These are phyloP conservation scores for Lacanobia wlatinum DNA, from an alignment of 2,888 invertebrate genomes.

Conservation along the genomic window DNA sequence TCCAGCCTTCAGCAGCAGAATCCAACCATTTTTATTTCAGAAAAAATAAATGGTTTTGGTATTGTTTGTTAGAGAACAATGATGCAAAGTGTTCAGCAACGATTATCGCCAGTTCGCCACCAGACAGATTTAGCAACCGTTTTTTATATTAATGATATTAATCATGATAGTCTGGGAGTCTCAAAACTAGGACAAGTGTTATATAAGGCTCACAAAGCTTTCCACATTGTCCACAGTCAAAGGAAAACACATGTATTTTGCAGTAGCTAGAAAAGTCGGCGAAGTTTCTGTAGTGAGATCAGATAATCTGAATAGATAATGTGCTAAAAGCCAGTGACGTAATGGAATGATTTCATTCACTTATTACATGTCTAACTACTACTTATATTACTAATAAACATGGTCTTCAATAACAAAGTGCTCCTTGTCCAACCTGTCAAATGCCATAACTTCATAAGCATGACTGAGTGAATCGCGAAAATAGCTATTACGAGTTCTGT, in stretches of 20 bases:
- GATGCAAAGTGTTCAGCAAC: neutral
- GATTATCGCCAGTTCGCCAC: too few species aligned
- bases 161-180: conserved; percentile 9
- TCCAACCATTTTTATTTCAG: neutral
- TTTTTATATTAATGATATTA: conserved; percentile 7
- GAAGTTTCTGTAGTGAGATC: conserved; percentile 8
- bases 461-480: conserved; percentile 37
- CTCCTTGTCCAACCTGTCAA: conserved; percentile 32
- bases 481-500: conserved; percentile 35
- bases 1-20: neutral
- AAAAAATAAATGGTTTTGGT: neutral
- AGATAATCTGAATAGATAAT: neutral
- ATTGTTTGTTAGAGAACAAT: conserved; percentile 2
- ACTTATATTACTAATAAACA: conserved; percentile 33
- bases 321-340: conserved; percentile 9
- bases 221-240: neutral
- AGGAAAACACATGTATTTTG: conserved; percentile 21
- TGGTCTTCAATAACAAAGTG: conserved; percentile 38
- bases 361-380: too few species aligned
- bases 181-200: conserved; percentile 34
- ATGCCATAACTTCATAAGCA: conserved; percentile 28
- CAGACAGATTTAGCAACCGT: too few species aligned
- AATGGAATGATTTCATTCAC: conserved; percentile 29
- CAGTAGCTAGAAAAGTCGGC: conserved; percentile 7
- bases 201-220: conserved; percentile 28